These are phyloP conservation scores for Girardinus metallicus DNA, from an alignment of 2,797 vertebrate species.

Conservation along the genomic window DNA sequence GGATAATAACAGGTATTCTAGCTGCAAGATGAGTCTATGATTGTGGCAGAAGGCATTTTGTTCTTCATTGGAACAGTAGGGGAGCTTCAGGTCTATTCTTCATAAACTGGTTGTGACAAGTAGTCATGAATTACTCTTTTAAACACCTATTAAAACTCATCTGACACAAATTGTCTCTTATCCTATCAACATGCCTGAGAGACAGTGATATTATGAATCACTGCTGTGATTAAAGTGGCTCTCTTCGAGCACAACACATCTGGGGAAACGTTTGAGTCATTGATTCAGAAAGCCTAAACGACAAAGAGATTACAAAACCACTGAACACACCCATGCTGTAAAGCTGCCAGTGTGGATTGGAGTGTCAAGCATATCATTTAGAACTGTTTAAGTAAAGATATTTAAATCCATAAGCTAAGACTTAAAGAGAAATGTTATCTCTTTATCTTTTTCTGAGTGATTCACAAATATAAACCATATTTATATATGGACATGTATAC, in stretches of 20 bases:
- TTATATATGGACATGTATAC: neutral
- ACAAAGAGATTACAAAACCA: slow-evolving; percentile 24
- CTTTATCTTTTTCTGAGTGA: neutral
- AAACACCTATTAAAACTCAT: slow-evolving; percentile 62
- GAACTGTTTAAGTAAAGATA: neutral
- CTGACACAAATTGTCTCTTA: slow-evolving; percentile 61
- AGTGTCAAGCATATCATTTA: neutral
- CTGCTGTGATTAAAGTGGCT: slow-evolving; percentile 3
- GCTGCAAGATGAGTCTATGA: slow-evolving; percentile 49
- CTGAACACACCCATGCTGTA: slow-evolving; percentile 12
- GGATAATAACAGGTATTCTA: slow-evolving; percentile 73
- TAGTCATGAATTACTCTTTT: slow-evolving; percentile 52
- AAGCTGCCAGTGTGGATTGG: neutral
- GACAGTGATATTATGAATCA: slow-evolving; percentile 22
- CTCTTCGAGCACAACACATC: neutral
- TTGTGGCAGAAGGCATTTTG: slow-evolving; percentile 55
- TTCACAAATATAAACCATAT: neutral
- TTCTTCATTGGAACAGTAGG: slow-evolving; percentile 20
- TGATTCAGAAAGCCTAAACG: slow-evolving; percentile 29
- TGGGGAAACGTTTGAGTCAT: slow-evolving; percentile 4
- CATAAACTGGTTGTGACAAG: slow-evolving; percentile 66
- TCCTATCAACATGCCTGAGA: slow-evolving; percentile 58
- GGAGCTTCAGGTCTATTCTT: slow-evolving; percentile 42
- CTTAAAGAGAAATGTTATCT: neutral
- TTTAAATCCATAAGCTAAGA: neutral